These are phyloP conservation scores for Fulmarus glacialis DNA, from an alignment of 2,113 vertebrate genomes.

Conservation along the genomic window DNA sequence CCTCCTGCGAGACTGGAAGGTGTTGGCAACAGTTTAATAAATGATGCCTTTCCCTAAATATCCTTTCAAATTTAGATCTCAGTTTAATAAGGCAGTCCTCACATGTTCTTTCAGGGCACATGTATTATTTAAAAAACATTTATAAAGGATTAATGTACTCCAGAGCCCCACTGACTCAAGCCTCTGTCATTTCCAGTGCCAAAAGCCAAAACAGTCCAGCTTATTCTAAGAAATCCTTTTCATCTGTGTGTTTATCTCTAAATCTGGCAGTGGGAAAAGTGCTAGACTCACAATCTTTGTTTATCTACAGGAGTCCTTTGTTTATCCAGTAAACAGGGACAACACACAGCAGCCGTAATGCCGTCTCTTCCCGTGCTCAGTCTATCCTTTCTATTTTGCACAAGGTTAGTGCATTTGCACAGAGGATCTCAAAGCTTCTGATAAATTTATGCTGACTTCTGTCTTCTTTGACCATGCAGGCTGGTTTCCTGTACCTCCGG, in stretches of 20 bases:
- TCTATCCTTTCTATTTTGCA: background rate
- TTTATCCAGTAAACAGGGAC: background rate
- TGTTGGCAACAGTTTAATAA: background rate
- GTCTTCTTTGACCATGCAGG: background rate
- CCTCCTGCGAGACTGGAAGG: background rate
- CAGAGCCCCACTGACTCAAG: slow-evolving; percentile 36
- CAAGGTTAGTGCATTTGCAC: background rate
- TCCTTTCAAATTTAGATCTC: slow-evolving; percentile 38
- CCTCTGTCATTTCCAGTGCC: slow-evolving; percentile 21
- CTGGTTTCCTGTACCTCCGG: background rate
- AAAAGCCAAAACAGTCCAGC: slow-evolving; percentile 1
- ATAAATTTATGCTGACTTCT: background rate
- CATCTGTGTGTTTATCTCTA: background rate
- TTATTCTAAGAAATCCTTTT: slow-evolving; percentile 19
- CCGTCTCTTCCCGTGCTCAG: background rate
- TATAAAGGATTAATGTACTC: slow-evolving; percentile 62
- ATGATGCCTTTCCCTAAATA: background rate
- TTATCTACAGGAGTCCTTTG: background rate
- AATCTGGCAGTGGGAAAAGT: background rate
- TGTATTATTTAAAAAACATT: slow-evolving; percentile 63
- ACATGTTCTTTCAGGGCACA: slow-evolving; percentile 38
- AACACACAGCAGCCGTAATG: background rate
- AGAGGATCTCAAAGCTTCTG: background rate
- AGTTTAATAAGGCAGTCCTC: slow-evolving; percentile 22
- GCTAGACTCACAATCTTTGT: background rate